Base-by-base conservation (phyloP, 2,888 invertebrate genomes). In the Ctena decussata region DNA sequence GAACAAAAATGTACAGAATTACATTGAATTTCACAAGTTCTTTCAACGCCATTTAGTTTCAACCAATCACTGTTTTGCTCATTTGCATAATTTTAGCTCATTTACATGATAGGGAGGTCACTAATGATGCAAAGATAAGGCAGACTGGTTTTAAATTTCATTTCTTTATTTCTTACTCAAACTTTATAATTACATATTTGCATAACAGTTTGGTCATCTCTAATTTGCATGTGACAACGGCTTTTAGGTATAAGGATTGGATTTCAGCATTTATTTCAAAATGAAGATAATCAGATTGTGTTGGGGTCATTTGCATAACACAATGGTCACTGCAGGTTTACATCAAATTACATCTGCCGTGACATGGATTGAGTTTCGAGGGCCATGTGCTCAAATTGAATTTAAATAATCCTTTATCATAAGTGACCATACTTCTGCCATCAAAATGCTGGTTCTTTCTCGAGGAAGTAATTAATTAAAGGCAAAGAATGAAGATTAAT, bases 171-270 rank as follows among this genome's bases (percentile, higher is more conserved):
- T 65, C 65, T 65, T 65, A 65, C 65, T 35, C 24, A 35, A 65
- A 65, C 65, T 65, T 65, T 65, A 65, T 65, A 65, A 65, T 65
- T 65, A 65, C 21, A 65, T 80, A 87, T 87, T 87, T 84, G 87
- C 87, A 87, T 87, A 87, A 87, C 87, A 84, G 87, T 87, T 77
- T 76, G 77, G 46, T 60, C 76, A 75, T 76, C 53, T 53, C 80
- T 71, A 80, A 72, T 77, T 73, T 82, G 84, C 82, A 82, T 77
- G 77, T 74, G 84, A 65, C 35, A 65, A 65, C 65, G 35, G 65
- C 65, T 65, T 65, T 65, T 65, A 32, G 27, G 35, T 65, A 30
- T 60, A 6, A 18, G 65, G 65, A 35, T 65, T 35, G 18, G 65
- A 24, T 65, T 65, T 65, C 65, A 57, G 65, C 35, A 11, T 65